These are phyloP conservation scores for Gadus chalcogrammus DNA, from an alignment of 2,113 vertebrate species.

Conservation along the genomic window DNA sequence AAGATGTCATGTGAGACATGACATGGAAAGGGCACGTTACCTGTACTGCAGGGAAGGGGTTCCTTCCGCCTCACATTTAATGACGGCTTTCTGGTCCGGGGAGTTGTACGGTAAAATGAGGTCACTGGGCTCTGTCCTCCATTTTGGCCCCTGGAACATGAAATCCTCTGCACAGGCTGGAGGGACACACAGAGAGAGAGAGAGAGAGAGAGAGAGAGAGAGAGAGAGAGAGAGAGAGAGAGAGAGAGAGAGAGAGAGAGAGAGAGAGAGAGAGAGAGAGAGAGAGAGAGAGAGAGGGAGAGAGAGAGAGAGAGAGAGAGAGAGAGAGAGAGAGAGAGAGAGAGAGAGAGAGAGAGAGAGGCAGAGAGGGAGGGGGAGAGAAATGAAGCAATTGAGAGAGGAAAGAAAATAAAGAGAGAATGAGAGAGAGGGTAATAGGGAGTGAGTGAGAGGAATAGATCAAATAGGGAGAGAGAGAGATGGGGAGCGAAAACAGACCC, in stretches of 20 bases:
- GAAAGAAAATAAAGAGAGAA: too few species aligned
- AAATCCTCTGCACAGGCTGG: conserved; percentile 68
- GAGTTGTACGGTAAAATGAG: conserved; percentile 74
- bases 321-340: too few species aligned
- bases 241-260: not conserved
- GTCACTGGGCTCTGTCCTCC: conserved; percentile 72
- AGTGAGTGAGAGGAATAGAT: too few species aligned
- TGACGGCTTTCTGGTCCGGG: conserved; percentile 65
- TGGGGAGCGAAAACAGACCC: too few species aligned
- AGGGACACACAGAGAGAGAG: not conserved
- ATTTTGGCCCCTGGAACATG: conserved; percentile 75
- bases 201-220: conserved; percentile 28
- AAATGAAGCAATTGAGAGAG: too few species aligned
- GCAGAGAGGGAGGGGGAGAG: too few species aligned
- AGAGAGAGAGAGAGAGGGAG: too few species aligned
- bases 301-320: too few species aligned
- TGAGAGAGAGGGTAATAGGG: too few species aligned
- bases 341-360: too few species aligned
- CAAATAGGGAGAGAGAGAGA: too few species aligned
- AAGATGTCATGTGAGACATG: not conserved
- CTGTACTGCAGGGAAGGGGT: conserved; percentile 69
- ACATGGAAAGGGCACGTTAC: conserved; percentile 49
- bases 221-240: not conserved
- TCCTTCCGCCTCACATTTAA: conserved; percentile 70
- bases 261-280: too few species aligned